phyloP scores from a whole-genome alignment of 1,140 invertebrate genomes.

The Drosophila subobscura region DNA sequence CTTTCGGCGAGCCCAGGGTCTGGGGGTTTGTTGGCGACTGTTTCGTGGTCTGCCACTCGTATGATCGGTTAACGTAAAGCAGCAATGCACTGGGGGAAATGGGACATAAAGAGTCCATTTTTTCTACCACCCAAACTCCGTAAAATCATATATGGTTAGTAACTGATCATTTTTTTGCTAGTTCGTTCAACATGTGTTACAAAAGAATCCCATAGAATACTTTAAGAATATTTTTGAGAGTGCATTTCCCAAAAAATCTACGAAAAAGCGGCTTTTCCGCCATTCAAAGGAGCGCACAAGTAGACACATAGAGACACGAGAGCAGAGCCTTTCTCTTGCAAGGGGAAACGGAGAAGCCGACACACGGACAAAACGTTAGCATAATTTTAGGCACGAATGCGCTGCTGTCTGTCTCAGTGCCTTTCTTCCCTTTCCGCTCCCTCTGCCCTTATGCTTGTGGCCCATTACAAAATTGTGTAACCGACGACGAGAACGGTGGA shows the following conservation, averaged over 20 bases:
- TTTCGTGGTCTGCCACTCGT: conserved; percentile 11
- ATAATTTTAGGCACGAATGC: conserved; percentile 82
- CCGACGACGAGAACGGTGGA: conserved; percentile 23
- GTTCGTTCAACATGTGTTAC: too few species aligned
- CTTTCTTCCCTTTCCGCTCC: conserved; percentile 14
- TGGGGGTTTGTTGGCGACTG: conserved; percentile 14
- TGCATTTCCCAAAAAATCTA: conserved; percentile 48
- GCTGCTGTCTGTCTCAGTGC: conserved; percentile 46
- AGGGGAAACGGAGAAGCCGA: conserved; percentile 40
- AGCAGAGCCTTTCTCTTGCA: conserved; percentile 17
- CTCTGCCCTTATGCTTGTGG: conserved; percentile 23
- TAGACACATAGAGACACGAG: conserved; percentile 38
- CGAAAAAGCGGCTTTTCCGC: conserved; percentile 46
- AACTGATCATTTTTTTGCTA: too few species aligned
- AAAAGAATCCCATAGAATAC: too few species aligned
- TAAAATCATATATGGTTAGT: background rate
- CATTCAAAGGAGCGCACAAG: conserved; percentile 30
- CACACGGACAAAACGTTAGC: conserved; percentile 77
- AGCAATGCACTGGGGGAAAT: conserved; percentile 8
- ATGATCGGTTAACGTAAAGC: conserved; percentile 43
- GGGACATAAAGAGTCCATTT: background rate
- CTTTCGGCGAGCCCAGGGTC: conserved; percentile 17
- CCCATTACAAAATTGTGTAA: conserved; percentile 46
- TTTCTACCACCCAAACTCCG: background rate
- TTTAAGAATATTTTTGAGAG: background rate